Evolutionary conservation across 1,140 invertebrate species (phyloP), one percentile per base, ranked within the genome.

Genomic region (Calosoma granatense): DNA sequence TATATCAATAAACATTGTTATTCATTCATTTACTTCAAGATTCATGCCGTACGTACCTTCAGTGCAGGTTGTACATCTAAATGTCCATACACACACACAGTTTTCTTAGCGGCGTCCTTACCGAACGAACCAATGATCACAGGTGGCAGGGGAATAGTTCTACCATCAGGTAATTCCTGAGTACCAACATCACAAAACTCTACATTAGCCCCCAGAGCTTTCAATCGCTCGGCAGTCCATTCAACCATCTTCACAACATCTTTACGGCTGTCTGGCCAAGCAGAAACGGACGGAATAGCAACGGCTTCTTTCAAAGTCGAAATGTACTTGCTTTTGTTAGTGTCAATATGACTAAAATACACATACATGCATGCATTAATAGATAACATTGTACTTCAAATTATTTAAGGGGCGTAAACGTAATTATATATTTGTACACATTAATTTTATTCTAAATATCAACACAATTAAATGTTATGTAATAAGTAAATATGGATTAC

Each of bases 1-100:
- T n/a, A n/a, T n/a, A n/a, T n/a, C n/a, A n/a, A n/a, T n/a, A n/a
- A n/a, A n/a, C n/a, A n/a, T n/a, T n/a, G n/a, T n/a, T n/a, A n/a
- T n/a, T n/a, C n/a, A n/a, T n/a, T n/a, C n/a, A n/a, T n/a, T n/a
- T n/a, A n/a, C n/a, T n/a, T n/a, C n/a, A n/a, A n/a, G n/a, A n/a
- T n/a, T n/a, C n/a, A n/a, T n/a, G n/a, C n/a, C n/a, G n/a, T n/a
- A n/a, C n/a, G n/a, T n/a, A n/a, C n/a, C 70, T 84, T 84, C 2
- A 84, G 65, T 6, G 96, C 96, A 43, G 96, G 95, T 72, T 98
- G 96, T 1, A 98, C 96, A 80, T 99, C 97, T 64, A 99, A 82
- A 77, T 99, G 97, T 0, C 96, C 97, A 76, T 99, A 99, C 52
- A 99, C 80, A 54, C 92, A 82, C 43, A 98, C 80, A 15, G 95